Conservation (phyloP, 30 jellyfish, hydroid and myxozoan species). For the Turritopsis dohrnii region DNA sequence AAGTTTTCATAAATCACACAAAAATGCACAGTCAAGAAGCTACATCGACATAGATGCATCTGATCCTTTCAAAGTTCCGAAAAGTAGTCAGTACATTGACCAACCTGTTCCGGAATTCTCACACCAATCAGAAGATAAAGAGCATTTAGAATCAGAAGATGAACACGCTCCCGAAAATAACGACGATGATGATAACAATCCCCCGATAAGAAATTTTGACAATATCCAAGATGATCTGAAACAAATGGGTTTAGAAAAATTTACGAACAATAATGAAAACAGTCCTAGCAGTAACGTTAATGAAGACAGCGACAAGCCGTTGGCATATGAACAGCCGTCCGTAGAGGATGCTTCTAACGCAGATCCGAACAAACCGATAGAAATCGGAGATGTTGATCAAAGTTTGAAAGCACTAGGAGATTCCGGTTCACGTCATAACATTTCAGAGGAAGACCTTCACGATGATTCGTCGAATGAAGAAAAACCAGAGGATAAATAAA, state of each 20-base stretch:
- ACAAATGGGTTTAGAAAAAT: not conserved
- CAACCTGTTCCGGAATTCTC: constrained; percentile 64
- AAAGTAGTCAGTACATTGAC: constrained; percentile 79
- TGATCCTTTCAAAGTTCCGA: constrained; percentile 95
- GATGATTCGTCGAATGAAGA: not conserved
- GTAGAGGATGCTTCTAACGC: constrained; percentile 14
- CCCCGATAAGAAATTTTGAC: constrained; percentile 22
- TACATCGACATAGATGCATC: constrained; percentile 95
- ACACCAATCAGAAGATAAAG: constrained; percentile 29
- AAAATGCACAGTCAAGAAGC: constrained; percentile 61
- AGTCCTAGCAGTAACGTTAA: not conserved
- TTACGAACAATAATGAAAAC: not conserved
- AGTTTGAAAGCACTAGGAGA: not conserved
- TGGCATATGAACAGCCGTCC: not conserved
- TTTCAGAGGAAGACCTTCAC: not conserved
- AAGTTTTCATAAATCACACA: constrained; percentile 10
- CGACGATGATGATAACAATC: constrained; percentile 27
- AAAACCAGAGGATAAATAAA: not conserved
- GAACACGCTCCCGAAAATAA: constrained; percentile 24
- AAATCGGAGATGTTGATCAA: constrained; percentile 7
- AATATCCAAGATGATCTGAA: constrained; percentile 30
- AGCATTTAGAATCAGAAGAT: not conserved
- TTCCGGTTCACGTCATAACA: not conserved
- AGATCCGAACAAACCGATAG: constrained; percentile 3
- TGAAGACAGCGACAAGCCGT: not conserved